Percentiles rank a stretch among this genome's conserved stretches.
phyloP scores from a whole-genome alignment of 2,113 vertebrate species.

The Saccopteryx bilineata region DNA sequence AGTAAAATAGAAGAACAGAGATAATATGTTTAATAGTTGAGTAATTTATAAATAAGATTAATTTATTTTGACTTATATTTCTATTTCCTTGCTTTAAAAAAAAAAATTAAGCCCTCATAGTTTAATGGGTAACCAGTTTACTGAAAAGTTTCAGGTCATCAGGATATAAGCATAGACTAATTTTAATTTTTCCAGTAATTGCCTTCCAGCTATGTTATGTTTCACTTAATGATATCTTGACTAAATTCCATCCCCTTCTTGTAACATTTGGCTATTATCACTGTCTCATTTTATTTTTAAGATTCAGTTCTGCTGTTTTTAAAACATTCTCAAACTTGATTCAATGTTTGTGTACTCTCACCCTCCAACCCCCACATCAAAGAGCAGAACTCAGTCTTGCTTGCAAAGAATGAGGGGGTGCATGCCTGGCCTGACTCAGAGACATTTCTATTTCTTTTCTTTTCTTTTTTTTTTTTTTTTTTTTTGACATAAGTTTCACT shows the following conservation, averaged over 20 bases:
- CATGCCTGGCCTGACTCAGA: neutral
- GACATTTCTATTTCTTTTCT: neutral
- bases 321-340: neutral
- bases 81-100: neutral
- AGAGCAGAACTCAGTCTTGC: neutral
- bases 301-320: neutral
- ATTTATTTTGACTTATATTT: neutral
- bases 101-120: neutral
- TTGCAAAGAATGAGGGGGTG: neutral
- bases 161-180: neutral
- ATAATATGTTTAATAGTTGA: neutral
- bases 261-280: neutral
- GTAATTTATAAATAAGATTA: neutral
- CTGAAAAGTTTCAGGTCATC: conserved; percentile 2
- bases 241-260: neutral
- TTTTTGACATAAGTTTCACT: neutral
- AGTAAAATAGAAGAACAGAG: conserved; percentile 4
- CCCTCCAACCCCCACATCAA: neutral
- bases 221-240: neutral
- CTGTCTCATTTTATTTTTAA: neutral
- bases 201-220: neutral
- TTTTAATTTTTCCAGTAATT: conserved; percentile 36
- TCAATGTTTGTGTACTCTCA: neutral
- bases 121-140: neutral
- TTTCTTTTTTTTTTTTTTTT: neutral